Evolutionary conservation across 1,140 invertebrate species (phyloP), one percentile per base, ranked within the genome.

Genomic region (Pseudomyrmex sp.): DNA sequence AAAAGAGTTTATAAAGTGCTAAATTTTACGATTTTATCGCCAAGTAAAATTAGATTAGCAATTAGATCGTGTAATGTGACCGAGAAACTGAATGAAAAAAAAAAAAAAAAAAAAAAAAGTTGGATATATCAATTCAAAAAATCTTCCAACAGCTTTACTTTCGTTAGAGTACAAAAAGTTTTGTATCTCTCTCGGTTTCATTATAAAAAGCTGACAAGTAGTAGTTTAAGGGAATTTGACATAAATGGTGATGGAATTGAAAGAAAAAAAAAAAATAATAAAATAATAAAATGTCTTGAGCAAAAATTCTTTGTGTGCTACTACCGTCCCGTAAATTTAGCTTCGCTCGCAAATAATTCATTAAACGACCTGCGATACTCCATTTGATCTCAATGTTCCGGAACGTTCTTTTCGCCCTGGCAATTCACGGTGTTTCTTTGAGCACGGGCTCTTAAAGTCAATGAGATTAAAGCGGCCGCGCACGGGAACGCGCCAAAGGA

Each of bases 401-500:
- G 70, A 76, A 83, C 50, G 70, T 74, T 84, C 70, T 75, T 75
- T 73, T 80, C 83, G 59, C 50, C n/a, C 63, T 69, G 15, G 68
- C 69, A 65, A 83, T 85, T 83, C 63, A 66, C 70, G 61, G 44
- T 35, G 68, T 48, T 84, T 82, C 87, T 90, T 88, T 88, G 85
- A 90, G 44, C 73, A 61, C 50, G 4, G 5, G 44, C 82, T 85
- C 84, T 82, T 84, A 56, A 79, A 84, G 59, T 86, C 84, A 88
- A 88, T 86, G 68, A 82, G 83, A 88, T 89, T 88, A 86, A 89
- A 86, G 76, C 80, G 73, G 62, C 72, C 66, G 70, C 66, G 77
- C 9, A 80, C 35, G 35, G 35, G 35, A 35, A 5, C 35, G 56
- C 58, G 80, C 88, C 80, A 89, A 89, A 86, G 87, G 82, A 86